Percentiles rank a stretch among this genome's conserved stretches.
phyloP scores from a whole-genome alignment of 2,797 vertebrate species.

The Esox lucius region DNA sequence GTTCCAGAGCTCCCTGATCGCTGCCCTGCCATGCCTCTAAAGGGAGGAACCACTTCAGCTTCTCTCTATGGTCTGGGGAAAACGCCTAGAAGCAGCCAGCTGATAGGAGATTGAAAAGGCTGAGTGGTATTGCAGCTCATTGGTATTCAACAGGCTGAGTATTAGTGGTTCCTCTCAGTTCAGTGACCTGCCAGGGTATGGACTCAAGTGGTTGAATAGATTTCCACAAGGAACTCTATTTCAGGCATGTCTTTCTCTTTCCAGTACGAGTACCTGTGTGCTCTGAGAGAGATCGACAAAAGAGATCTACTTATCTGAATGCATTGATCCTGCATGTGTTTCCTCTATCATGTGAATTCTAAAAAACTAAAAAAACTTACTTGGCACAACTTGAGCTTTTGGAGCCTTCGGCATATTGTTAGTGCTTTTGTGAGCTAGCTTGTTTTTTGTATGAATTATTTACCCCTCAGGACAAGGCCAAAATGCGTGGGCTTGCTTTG shows the following conservation, averaged over 20 bases:
- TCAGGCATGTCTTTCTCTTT: slow-evolving; percentile 19
- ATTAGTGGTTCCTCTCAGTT: slow-evolving; percentile 44
- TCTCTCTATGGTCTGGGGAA: slow-evolving; percentile 39
- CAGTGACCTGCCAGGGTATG: slow-evolving; percentile 51
- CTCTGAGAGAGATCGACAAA: slow-evolving; percentile 7
- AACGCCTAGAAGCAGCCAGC: slow-evolving; percentile 53
- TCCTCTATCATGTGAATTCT: slow-evolving; percentile 49
- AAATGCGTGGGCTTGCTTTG: slow-evolving; percentile 65
- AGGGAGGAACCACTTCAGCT: slow-evolving; percentile 39
- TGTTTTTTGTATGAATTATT: slow-evolving; percentile 79
- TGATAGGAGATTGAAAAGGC: slow-evolving; percentile 52
- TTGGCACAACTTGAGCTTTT: slow-evolving; percentile 55
- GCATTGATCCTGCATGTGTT: slow-evolving; percentile 40
- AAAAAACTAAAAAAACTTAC: slow-evolving; percentile 46
- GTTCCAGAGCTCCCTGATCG: neutral
- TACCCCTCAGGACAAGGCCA: slow-evolving; percentile 61
- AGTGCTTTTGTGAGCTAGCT: slow-evolving; percentile 61
- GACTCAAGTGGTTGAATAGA: slow-evolving; percentile 43
- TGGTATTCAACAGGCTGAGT: slow-evolving; percentile 50
- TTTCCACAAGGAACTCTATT: slow-evolving; percentile 38
- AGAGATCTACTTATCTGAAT: slow-evolving; percentile 53
- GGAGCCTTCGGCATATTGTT: slow-evolving; percentile 63
- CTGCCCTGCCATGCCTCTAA: slow-evolving; percentile 44
- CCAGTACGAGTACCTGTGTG: neutral
- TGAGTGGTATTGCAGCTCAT: slow-evolving; percentile 36